Conservation (phyloP, 2,113 vertebrate genomes). For the Dasypus novemcinctus region DNA sequence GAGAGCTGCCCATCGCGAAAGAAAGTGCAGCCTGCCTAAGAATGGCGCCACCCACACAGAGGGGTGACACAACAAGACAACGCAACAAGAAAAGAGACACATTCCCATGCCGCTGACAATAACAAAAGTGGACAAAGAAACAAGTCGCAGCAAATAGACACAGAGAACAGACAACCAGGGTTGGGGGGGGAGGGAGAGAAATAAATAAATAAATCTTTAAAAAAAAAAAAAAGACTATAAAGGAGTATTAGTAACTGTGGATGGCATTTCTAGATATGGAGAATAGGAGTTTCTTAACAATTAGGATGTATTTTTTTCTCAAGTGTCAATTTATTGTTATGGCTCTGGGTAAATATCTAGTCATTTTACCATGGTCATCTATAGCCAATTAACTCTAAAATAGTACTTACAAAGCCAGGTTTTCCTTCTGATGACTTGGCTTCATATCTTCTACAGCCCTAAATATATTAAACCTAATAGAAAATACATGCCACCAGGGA, state of each 20-base stretch:
- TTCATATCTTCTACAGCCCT: neutral
- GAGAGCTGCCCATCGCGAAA: no score
- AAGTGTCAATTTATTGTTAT: neutral
- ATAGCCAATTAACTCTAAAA: neutral
- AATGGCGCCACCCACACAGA: no score
- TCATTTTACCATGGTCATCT: neutral
- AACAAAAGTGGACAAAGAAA: no score
- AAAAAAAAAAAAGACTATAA: no score
- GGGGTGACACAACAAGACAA: no score
- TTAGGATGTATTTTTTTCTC: neutral
- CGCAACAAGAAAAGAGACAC: no score
- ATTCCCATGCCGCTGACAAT: no score
- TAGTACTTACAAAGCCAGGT: neutral
- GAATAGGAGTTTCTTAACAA: neutral
- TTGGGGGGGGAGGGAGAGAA: no score
- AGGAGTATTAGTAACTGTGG: constrained; percentile 24
- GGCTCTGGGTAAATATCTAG: neutral
- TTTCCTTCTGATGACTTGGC: neutral
- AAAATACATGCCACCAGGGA: neutral
- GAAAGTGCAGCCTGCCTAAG: no score
- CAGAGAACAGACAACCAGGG: no score
- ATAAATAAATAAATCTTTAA: no score
- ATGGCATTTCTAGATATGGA: neutral
- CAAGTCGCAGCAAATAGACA: no score
- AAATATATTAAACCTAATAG: neutral